Evolutionary conservation across 1,140 invertebrate genomes (phyloP).

Genomic region (Mamestra configurata): DNA sequence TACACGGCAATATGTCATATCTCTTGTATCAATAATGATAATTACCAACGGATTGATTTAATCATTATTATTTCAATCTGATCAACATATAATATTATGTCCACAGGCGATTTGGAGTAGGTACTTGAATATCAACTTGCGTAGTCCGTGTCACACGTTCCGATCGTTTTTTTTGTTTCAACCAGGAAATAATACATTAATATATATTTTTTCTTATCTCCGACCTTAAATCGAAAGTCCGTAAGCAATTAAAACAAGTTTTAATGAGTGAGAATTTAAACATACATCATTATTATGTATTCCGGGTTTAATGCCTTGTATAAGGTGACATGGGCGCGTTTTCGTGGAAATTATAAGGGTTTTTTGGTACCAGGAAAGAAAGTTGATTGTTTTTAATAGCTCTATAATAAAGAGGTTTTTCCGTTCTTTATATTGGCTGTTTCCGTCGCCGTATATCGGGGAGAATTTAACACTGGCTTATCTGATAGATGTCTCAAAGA

Average conservation of each 20-base stretch:
- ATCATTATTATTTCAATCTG: conserved; percentile 31
- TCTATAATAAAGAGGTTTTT: background rate
- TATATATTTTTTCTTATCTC: conserved; percentile 40
- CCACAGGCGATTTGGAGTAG: conserved; percentile 14
- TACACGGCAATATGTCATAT: background rate
- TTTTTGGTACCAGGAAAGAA: background rate
- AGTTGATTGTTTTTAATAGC: background rate
- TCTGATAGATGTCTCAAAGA: too few species aligned
- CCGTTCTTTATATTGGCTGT: too few species aligned
- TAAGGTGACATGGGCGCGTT: background rate
- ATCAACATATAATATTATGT: conserved; percentile 7
- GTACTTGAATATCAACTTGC: background rate
- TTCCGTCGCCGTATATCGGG: too few species aligned
- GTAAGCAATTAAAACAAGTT: conserved; percentile 49
- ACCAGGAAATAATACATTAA: conserved; percentile 29
- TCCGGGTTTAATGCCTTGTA: conserved; percentile 46
- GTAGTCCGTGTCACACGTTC: conserved; percentile 1
- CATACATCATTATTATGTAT: conserved; percentile 42
- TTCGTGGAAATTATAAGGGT: background rate
- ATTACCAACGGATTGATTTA: background rate
- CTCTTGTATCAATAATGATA: conserved; percentile 28
- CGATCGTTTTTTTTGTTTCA: conserved; percentile 17
- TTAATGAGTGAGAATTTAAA: conserved; percentile 40
- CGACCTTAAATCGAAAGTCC: conserved; percentile 51
- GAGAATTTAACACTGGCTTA: too few species aligned